These are phyloP conservation scores for Pogonocichla stellata DNA, from an alignment of 2,113 vertebrate genomes.

Conservation along the genomic window DNA sequence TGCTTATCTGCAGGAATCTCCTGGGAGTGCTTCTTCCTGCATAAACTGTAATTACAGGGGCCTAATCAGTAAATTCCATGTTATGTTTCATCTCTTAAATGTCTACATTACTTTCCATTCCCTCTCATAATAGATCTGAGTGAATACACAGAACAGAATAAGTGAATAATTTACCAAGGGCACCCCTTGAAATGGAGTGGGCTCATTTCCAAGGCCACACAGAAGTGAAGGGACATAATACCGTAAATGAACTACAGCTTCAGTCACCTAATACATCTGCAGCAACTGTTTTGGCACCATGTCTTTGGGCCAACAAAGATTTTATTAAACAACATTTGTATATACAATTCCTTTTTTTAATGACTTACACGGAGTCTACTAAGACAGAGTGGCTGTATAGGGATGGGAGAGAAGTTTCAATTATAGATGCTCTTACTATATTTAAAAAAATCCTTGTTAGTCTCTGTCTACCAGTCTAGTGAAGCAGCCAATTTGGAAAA, in stretches of 20 bases:
- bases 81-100: slow-evolving; percentile 42
- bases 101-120: slow-evolving; percentile 14
- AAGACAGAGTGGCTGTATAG: slow-evolving; percentile 24
- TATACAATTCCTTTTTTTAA: slow-evolving; percentile 19
- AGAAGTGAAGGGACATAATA: background rate
- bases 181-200: background rate
- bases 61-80: slow-evolving; percentile 51
- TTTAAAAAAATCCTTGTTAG: slow-evolving; percentile 35
- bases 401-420: slow-evolving; percentile 22
- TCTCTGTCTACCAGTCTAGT: slow-evolving; percentile 61
- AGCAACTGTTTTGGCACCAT: slow-evolving; percentile 53
- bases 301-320: slow-evolving; percentile 25
- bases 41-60: slow-evolving; percentile 63
- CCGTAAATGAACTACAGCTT: slow-evolving; percentile 14
- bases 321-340: slow-evolving; percentile 53
- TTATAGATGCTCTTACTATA: slow-evolving; percentile 52
- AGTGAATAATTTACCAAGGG: slow-evolving; percentile 37
- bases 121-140: slow-evolving; percentile 11
- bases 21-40: slow-evolving; percentile 46
- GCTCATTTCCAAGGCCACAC: slow-evolving; percentile 35
- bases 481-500: slow-evolving; percentile 60
- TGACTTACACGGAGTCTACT: slow-evolving; percentile 21
- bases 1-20: slow-evolving; percentile 42
- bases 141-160: background rate
- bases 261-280: slow-evolving; percentile 18